Evolutionary conservation across 1,140 invertebrate species (phyloP).

Genomic region (Aethina tumida): DNA sequence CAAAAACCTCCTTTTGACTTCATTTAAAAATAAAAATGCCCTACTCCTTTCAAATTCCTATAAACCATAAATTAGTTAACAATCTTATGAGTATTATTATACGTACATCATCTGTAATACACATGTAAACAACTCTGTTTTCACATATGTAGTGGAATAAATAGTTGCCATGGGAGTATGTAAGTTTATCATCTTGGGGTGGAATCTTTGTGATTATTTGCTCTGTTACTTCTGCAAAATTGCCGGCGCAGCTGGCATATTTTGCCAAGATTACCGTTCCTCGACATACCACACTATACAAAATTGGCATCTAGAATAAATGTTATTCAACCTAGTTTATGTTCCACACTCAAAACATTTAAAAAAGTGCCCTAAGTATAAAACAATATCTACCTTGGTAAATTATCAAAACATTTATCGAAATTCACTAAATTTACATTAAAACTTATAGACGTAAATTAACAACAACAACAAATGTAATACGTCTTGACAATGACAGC

Average conservation of each 20-base stretch:
- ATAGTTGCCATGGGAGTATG: constrained; percentile 86
- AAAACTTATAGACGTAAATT: too few species aligned
- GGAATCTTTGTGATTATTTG: constrained; percentile 80
- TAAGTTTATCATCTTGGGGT: constrained; percentile 76
- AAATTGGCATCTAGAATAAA: constrained; percentile 60
- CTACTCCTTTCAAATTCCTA: constrained; percentile 88
- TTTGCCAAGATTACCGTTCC: constrained; percentile 82
- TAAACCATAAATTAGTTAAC: constrained; percentile 27
- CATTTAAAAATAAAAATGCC: constrained; percentile 82
- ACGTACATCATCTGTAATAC: constrained; percentile 92
- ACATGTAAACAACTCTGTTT: constrained; percentile 81
- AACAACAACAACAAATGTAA: too few species aligned
- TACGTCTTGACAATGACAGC: too few species aligned
- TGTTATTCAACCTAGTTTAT: too few species aligned
- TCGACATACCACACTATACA: constrained; percentile 80
- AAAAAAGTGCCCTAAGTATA: too few species aligned
- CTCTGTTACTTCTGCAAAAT: constrained; percentile 89
- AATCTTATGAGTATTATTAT: constrained; percentile 13
- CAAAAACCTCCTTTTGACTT: constrained; percentile 81
- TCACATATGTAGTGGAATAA: constrained; percentile 87
- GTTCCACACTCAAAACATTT: too few species aligned
- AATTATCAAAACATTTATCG: too few species aligned
- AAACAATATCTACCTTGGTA: too few species aligned
- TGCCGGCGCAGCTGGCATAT: constrained; percentile 82
- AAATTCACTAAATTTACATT: too few species aligned